phyloP scores from a whole-genome alignment of 2,888 invertebrate genomes.

The Pterostichus niger region DNA sequence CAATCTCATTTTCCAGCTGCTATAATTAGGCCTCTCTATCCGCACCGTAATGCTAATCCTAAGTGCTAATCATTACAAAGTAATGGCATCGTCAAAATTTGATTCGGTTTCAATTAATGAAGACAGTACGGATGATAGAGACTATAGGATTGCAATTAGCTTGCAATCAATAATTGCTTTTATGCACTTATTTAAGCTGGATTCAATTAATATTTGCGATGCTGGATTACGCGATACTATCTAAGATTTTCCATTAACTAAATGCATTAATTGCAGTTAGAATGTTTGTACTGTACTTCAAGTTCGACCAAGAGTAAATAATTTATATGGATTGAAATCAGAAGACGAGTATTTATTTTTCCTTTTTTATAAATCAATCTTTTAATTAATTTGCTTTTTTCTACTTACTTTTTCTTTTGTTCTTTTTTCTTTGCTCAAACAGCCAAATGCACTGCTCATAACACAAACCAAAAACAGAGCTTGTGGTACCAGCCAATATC shows the following conservation, averaged over 20 bases:
- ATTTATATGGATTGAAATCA: background rate
- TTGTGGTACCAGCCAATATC: too few species aligned
- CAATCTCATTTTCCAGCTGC: background rate
- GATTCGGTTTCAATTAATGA: background rate
- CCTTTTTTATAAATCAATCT: too few species aligned
- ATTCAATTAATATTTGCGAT: conserved; percentile 5
- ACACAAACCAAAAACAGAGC: too few species aligned
- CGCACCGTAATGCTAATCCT: background rate
- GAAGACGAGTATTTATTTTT: too few species aligned
- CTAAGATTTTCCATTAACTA: conserved; percentile 15
- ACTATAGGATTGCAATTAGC: background rate
- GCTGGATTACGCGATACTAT: background rate
- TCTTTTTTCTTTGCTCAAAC: too few species aligned
- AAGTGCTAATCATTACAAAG: conserved; percentile 23
- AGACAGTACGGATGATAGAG: background rate
- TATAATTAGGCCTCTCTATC: conserved; percentile 4
- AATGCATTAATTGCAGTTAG: conserved; percentile 14
- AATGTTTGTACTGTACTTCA: background rate
- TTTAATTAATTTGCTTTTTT: too few species aligned
- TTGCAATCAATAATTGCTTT: conserved; percentile 25
- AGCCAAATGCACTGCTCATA: too few species aligned
- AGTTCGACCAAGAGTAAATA: background rate
- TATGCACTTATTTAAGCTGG: conserved; percentile 9
- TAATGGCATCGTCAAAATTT: conserved; percentile 15
- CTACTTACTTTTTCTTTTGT: too few species aligned